These are phyloP conservation scores for Tryphoninae sp. DNA, from an alignment of 2,888 invertebrate genomes.

Conservation along the genomic window DNA sequence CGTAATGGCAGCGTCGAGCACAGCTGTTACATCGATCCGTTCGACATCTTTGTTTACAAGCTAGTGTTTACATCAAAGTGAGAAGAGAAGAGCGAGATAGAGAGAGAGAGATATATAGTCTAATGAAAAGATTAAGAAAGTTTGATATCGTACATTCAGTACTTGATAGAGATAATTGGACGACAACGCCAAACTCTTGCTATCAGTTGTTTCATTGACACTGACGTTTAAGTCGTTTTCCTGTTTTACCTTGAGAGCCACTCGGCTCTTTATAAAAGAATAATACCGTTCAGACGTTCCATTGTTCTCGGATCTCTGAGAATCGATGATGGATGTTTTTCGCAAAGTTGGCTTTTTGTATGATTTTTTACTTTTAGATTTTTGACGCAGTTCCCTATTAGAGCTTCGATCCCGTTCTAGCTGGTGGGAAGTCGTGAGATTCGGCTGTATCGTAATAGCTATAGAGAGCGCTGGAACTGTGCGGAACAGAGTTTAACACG, in stretches of 20 bases:
- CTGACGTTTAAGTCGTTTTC: slow-evolving; percentile 36
- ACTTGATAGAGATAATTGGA: not conserved
- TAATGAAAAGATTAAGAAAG: slow-evolving; percentile 20
- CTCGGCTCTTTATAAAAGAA: slow-evolving; percentile 37
- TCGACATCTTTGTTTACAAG: slow-evolving; percentile 77
- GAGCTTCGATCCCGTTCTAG: not conserved
- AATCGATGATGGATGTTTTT: slow-evolving; percentile 32
- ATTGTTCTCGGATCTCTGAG: slow-evolving; percentile 39
- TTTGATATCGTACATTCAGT: not conserved
- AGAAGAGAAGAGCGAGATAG: not conserved
- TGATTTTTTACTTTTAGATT: not conserved
- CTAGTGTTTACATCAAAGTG: slow-evolving; percentile 62
- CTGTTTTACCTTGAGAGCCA: not conserved
- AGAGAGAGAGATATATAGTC: not conserved
- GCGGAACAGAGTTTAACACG: not conserved
- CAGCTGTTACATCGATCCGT: slow-evolving; percentile 77
- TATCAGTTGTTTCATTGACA: slow-evolving; percentile 49
- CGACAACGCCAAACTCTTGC: not conserved
- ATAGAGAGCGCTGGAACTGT: not conserved
- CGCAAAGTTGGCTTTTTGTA: not conserved
- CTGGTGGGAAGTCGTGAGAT: slow-evolving; percentile 21
- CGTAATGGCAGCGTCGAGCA: slow-evolving; percentile 55
- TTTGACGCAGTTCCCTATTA: not conserved
- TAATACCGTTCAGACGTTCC: slow-evolving; percentile 6
- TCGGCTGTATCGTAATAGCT: not conserved